These are phyloP conservation scores for Ovis aries DNA, from an alignment of 2,113 vertebrate genomes.

Conservation along the genomic window ARS-UI_Ramb_v3.0 NC_056056.1:84346001-84346500, in stretches of 20 bases:
- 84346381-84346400: no score
- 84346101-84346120: not conserved
- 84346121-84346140: not conserved
- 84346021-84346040: not conserved
- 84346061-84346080: not conserved
- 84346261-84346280: not conserved
- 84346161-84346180: not conserved
- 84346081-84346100: not conserved
- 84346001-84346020: not conserved
- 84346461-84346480: not conserved
- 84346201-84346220: not conserved
- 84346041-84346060: not conserved
- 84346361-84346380: no score
- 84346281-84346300: not conserved
- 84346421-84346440: not conserved
- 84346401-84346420: not conserved
- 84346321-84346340: no score
- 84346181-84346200: not conserved
- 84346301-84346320: no score
- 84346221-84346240: not conserved
- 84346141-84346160: not conserved
- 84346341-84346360: no score
- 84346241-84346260: not conserved
- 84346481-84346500: not conserved
- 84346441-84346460: not conserved